A percentile compares a stretch with the other conserved stretches of the same genome.
Evolutionary conservation across 2,113 vertebrate genomes (phyloP).

Genomic region (Menura novaehollandiae): DNA sequence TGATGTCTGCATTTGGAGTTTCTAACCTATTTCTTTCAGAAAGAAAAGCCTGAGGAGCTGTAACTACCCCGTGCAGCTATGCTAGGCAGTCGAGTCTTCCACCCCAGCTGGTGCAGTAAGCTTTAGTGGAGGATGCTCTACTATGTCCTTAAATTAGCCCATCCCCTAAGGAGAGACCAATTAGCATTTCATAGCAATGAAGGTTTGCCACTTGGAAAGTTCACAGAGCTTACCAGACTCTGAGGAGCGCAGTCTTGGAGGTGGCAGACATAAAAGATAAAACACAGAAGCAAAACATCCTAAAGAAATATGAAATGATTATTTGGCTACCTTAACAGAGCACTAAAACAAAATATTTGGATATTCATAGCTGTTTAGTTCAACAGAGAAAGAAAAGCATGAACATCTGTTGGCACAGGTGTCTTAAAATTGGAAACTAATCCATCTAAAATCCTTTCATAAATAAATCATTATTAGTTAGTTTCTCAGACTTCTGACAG

Average conservation of each 20-base stretch:
- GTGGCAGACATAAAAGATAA: background rate
- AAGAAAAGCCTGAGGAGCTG: constrained; percentile 51
- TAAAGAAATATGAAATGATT: background rate
- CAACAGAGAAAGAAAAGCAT: background rate
- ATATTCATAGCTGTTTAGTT: background rate
- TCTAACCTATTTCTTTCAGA: constrained; percentile 59
- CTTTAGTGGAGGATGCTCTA: background rate
- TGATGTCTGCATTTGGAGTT: constrained; percentile 69
- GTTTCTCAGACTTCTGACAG: constrained; percentile 36
- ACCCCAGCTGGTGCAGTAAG: background rate
- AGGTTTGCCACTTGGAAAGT: constrained; percentile 14
- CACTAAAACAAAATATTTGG: constrained; percentile 11
- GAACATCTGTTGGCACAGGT: constrained; percentile 32
- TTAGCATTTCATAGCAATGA: background rate
- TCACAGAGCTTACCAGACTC: background rate
- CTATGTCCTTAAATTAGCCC: background rate
- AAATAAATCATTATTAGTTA: constrained; percentile 13
- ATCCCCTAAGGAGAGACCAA: background rate
- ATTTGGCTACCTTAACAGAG: background rate
- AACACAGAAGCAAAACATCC: background rate
- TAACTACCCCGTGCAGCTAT: constrained; percentile 20
- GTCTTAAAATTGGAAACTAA: constrained; percentile 4
- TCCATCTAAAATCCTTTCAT: background rate
- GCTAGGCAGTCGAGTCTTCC: constrained; percentile 11
- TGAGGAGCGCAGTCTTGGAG: background rate